phyloP scores from a whole-genome alignment of 2,888 invertebrate genomes.

The Junonia oenone region DNA sequence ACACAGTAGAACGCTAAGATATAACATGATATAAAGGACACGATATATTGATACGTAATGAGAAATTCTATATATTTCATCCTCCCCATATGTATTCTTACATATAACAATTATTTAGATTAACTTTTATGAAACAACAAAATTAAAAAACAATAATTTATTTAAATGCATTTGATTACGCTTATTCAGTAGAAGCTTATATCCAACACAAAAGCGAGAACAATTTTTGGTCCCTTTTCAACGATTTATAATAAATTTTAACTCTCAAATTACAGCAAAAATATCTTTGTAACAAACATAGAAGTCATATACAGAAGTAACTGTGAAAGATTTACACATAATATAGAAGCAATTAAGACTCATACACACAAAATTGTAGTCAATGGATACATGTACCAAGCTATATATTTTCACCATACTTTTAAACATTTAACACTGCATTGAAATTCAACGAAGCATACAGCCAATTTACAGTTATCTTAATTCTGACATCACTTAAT shows the following conservation, averaged over 20 bases:
- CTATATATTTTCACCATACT: conserved; percentile 1
- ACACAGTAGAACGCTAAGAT: conserved; percentile 29
- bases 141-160: neutral
- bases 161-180: conserved; percentile 5
- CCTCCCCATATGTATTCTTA: neutral
- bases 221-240: conserved; percentile 31
- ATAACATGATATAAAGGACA: conserved; percentile 30
- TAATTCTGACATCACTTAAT: neutral
- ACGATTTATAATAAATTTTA: conserved; percentile 20
- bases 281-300: neutral
- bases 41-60: conserved; percentile 25
- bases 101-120: conserved; percentile 3
- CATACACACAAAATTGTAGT: conserved; percentile 1
- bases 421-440: conserved; percentile 18
- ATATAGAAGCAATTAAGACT: conserved; percentile 12
- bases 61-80: conserved; percentile 6
- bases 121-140: neutral
- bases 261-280: conserved; percentile 20
- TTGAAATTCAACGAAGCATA: conserved; percentile 17
- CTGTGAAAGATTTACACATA: conserved; percentile 8
- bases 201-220: conserved; percentile 23
- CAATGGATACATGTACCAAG: conserved; percentile 4
- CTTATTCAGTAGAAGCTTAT: conserved; percentile 13
- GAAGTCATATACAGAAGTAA: conserved; percentile 9
- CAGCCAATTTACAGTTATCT: neutral